phyloP scores from a whole-genome alignment of 2,888 invertebrate species.

The Epirrita christyi region DNA sequence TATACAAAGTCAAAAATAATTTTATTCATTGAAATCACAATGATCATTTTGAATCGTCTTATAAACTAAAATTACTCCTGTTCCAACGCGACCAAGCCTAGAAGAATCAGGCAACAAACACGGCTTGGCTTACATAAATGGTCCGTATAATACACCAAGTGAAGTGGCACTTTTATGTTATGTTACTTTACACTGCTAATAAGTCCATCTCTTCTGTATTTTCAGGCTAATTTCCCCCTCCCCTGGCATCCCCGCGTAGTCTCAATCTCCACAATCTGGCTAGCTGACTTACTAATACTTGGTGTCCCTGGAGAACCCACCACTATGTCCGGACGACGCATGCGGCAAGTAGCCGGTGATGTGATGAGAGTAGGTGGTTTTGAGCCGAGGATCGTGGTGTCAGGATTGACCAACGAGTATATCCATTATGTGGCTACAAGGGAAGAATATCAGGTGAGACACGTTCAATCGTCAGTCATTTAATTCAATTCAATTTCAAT shows the following conservation, averaged over 20 bases:
- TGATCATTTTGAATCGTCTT: too few species aligned
- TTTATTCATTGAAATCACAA: too few species aligned
- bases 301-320: slow-evolving; percentile 95
- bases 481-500: too few species aligned
- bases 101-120: too few species aligned
- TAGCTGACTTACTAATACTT: slow-evolving; percentile 88
- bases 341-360: slow-evolving; percentile 69
- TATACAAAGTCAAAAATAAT: too few species aligned
- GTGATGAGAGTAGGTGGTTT: slow-evolving; percentile 68
- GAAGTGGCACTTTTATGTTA: too few species aligned
- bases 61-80: too few species aligned
- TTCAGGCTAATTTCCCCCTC: slow-evolving; percentile 85
- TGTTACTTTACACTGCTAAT: too few species aligned
- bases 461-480: too few species aligned
- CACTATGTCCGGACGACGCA: slow-evolving; percentile 93
- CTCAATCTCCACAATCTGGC: slow-evolving; percentile 88
- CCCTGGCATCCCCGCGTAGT: slow-evolving; percentile 92
- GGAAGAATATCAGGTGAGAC: slow-evolving; percentile 91
- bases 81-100: too few species aligned
- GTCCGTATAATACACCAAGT: too few species aligned
- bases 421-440: slow-evolving; percentile 92
- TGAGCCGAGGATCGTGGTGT: slow-evolving; percentile 86
- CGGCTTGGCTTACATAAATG: too few species aligned
- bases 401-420: slow-evolving; percentile 92
- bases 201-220: background rate